Evolutionary conservation across 2,113 vertebrate species (phyloP).

Genomic region (Labeo rohita): DNA sequence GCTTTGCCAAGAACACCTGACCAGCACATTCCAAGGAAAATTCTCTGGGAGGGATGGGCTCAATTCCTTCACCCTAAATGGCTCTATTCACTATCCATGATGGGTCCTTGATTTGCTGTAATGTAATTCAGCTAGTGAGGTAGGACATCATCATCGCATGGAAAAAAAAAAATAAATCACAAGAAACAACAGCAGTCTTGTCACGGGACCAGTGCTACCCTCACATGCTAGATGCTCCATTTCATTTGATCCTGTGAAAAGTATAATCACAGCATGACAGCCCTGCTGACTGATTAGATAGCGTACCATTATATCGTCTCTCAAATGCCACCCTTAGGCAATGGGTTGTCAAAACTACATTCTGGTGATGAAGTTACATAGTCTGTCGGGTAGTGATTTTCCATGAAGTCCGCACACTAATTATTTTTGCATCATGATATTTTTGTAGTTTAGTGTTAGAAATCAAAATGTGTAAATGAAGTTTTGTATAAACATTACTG

Average conservation of each 20-base stretch:
- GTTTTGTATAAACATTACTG: too few species aligned
- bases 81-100: conserved; percentile 23
- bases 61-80: neutral
- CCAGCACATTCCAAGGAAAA: conserved; percentile 14
- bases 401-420: too few species aligned
- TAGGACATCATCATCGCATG: conserved; percentile 9
- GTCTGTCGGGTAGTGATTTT: neutral
- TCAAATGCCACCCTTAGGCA: neutral
- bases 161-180: neutral
- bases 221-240: neutral
- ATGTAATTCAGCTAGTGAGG: conserved; percentile 37
- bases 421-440: too few species aligned
- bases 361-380: neutral
- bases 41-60: neutral
- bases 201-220: neutral
- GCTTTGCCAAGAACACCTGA: neutral
- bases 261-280: neutral
- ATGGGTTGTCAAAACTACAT: neutral
- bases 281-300: neutral
- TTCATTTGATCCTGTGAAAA: neutral
- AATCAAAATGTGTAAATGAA: too few species aligned
- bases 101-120: neutral
- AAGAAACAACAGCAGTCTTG: neutral
- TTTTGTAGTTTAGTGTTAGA: too few species aligned
- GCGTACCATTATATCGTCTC: neutral